Conservation (phyloP, 2,888 invertebrate species). For the Ornithoptera alexandrae region DNA sequence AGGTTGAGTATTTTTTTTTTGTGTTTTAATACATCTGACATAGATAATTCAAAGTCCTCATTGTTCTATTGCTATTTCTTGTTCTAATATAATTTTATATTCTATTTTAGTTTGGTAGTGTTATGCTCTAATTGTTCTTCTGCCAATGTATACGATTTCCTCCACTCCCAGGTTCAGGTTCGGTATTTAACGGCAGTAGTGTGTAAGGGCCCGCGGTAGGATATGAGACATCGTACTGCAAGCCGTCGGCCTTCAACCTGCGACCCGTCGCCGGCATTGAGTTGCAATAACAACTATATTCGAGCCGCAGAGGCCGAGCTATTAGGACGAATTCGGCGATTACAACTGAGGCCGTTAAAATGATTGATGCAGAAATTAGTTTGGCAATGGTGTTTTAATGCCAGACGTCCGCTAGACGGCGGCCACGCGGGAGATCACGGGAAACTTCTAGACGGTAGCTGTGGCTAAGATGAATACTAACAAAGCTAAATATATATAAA, state of each 20-base stretch:
- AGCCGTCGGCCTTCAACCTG: constrained; percentile 36
- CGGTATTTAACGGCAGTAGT: background rate
- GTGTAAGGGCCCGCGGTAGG: constrained; percentile 23
- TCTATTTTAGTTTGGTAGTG: too few species aligned
- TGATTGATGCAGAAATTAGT: constrained; percentile 61
- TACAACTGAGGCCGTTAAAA: constrained; percentile 62
- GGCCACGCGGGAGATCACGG: background rate
- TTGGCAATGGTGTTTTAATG: constrained; percentile 57
- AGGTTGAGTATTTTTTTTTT: too few species aligned
- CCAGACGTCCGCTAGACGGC: constrained; percentile 34
- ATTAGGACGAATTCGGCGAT: constrained; percentile 64
- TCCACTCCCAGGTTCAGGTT: background rate
- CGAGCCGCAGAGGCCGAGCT: constrained; percentile 49
- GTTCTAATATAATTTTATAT: too few species aligned
- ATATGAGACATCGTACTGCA: constrained; percentile 39
- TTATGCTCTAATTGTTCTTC: too few species aligned
- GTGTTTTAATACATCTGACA: too few species aligned
- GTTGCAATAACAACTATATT: constrained; percentile 55
- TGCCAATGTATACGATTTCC: too few species aligned
- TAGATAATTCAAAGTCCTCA: too few species aligned
- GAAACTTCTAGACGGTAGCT: constrained; percentile 1
- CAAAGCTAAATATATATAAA: too few species aligned
- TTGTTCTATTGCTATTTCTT: too few species aligned
- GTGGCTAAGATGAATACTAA: background rate
- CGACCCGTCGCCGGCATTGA: constrained; percentile 55